Percentiles rank a stretch among this genome's conserved stretches.
Conservation (phyloP, 1,140 invertebrate species). For the Lanistes nyassanus region DNA sequence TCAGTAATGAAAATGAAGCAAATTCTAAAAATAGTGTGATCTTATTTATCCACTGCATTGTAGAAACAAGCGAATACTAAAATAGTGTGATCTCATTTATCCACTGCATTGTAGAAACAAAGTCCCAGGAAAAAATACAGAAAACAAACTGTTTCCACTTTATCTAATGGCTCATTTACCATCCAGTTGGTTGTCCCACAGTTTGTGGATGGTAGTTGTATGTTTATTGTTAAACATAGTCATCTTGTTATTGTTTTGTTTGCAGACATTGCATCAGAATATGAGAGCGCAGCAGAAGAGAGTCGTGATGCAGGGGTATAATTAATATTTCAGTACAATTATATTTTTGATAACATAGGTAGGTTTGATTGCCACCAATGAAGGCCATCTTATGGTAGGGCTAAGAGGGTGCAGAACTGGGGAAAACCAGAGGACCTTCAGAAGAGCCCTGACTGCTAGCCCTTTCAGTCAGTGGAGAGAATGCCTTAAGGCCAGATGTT, state of each 20-base stretch:
- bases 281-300: constrained; percentile 55
- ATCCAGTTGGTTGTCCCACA: neutral
- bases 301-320: constrained; percentile 27
- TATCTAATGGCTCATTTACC: neutral
- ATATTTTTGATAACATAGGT: neutral
- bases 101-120: neutral
- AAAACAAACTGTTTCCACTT: neutral
- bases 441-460: no score
- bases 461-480: no score
- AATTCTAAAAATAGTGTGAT: neutral
- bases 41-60: neutral
- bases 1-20: constrained; percentile 1
- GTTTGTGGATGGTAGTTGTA: no score
- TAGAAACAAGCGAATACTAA: neutral
- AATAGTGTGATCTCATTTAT: neutral
- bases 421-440: no score
- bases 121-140: neutral
- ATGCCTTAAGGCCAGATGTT: no score
- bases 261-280: constrained; percentile 44
- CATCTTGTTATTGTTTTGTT: neutral
- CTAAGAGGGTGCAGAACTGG: no score
- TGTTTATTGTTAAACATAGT: no score
- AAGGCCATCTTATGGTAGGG: no score
- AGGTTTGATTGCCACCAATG: no score
- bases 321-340: neutral